phyloP scores from a whole-genome alignment of 2,888 invertebrate genomes.

The Drosophila peninsularis region DNA sequence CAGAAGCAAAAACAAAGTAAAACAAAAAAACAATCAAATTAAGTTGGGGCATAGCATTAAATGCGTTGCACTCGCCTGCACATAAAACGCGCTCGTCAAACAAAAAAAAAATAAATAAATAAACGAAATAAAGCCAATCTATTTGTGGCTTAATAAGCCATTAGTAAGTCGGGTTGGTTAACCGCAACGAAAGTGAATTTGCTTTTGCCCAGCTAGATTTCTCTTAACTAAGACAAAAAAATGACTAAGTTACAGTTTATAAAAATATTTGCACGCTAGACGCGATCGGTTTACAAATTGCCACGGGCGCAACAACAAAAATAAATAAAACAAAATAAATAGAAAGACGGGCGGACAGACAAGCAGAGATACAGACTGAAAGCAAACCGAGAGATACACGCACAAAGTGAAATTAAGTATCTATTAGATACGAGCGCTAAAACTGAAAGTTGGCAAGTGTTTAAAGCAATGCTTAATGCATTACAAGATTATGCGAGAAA shows the following conservation, averaged over 20 bases:
- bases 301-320: conserved; percentile 7
- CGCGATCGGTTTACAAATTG: conserved; percentile 59
- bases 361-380: conserved; percentile 11
- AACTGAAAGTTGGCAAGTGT: conserved; percentile 61
- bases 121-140: conserved; percentile 71
- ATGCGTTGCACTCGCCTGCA: conserved; percentile 67
- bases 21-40: conserved; percentile 3
- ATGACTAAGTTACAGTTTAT: conserved; percentile 46
- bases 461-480: conserved; percentile 13
- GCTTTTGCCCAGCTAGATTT: conserved; percentile 57
- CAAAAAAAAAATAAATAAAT: too few relatives aligned
- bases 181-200: conserved; percentile 77
- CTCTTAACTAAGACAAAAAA: conserved; percentile 41
- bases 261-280: conserved; percentile 76
- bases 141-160: conserved; percentile 77
- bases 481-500: conserved; percentile 3
- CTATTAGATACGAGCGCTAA: conserved; percentile 54
- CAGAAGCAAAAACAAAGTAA: background rate
- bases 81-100: conserved; percentile 55
- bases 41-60: conserved; percentile 46
- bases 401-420: conserved; percentile 72
- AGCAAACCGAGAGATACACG: conserved; percentile 43
- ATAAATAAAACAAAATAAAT: background rate
- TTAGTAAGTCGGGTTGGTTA: conserved; percentile 76
- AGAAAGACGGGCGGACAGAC: background rate